A percentile compares a stretch with the other conserved stretches of the same genome.
Evolutionary conservation across 2,888 invertebrate species (phyloP).

Genomic region (Conistra vaccinii): DNA sequence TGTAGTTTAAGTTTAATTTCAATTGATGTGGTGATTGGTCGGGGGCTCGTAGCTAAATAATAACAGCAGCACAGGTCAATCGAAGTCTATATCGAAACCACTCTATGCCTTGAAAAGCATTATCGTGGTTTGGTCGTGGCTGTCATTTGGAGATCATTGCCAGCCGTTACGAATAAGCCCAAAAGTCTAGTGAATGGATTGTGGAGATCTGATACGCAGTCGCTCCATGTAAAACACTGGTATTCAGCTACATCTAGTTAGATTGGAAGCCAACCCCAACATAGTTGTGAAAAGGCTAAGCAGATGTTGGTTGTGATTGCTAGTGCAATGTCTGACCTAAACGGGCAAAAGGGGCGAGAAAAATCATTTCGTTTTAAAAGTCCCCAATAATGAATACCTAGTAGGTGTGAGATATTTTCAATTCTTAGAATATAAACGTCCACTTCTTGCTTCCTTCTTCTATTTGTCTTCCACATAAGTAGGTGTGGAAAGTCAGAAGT

Average conservation of each 20-base stretch:
- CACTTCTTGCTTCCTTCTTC: not conserved
- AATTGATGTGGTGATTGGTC: no score
- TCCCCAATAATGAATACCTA: not conserved
- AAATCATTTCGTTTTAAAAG: not conserved
- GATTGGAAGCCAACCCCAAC: not conserved
- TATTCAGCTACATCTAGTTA: not conserved
- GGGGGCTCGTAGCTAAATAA: not conserved
- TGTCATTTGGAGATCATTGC: not conserved
- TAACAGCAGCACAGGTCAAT: not conserved
- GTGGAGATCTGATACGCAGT: not conserved
- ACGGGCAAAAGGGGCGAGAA: no score
- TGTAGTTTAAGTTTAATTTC: not conserved
- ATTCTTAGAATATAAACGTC: not conserved
- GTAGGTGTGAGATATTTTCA: not conserved
- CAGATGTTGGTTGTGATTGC: not conserved
- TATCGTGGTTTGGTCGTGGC: not conserved
- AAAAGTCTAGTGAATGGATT: not conserved
- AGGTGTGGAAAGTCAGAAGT: not conserved
- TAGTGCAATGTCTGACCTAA: not conserved
- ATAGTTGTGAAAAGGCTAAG: not conserved
- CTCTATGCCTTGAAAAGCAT: not conserved
- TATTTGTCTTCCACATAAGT: not conserved
- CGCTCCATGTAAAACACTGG: not conserved
- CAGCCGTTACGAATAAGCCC: not conserved
- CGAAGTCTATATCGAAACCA: not conserved